These are phyloP conservation scores for Silurus asotus DNA, from an alignment of 2,113 vertebrate species.

Conservation along the genomic window DNA sequence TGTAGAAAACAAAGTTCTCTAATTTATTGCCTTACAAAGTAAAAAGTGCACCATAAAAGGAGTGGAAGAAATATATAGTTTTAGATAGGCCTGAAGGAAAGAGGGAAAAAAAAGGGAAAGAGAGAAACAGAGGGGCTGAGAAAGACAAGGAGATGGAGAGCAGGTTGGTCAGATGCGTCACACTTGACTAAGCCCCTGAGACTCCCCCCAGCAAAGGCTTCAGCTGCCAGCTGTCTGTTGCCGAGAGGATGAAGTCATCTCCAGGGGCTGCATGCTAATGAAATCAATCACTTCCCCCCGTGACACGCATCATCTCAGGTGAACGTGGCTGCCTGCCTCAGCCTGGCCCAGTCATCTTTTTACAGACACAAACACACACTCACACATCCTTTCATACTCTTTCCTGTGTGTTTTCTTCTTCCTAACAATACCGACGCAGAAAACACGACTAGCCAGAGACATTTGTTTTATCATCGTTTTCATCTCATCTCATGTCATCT, in stretches of 20 bases:
- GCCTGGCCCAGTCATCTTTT: slow-evolving; percentile 40
- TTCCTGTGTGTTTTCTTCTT: slow-evolving; percentile 19
- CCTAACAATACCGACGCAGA: background rate
- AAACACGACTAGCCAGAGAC: background rate
- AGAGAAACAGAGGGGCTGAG: slow-evolving; percentile 25
- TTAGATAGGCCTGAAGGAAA: background rate
- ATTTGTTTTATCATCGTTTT: slow-evolving; percentile 19
- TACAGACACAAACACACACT: slow-evolving; percentile 24
- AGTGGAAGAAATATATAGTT: slow-evolving; percentile 29
- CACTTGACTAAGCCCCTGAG: slow-evolving; percentile 60
- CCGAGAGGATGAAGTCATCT: slow-evolving; percentile 66
- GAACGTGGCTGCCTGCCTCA: slow-evolving; percentile 47
- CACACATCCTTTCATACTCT: slow-evolving; percentile 48
- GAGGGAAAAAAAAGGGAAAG: background rate
- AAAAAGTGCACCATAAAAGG: background rate
- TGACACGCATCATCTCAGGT: slow-evolving; percentile 62
- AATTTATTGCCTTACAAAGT: slow-evolving; percentile 34
- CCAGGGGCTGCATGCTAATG: slow-evolving; percentile 62
- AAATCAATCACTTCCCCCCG: slow-evolving; percentile 64
- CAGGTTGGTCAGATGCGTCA: slow-evolving; percentile 54
- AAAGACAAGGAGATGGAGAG: slow-evolving; percentile 32
- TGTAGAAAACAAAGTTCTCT: slow-evolving; percentile 35
- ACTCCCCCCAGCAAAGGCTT: slow-evolving; percentile 56
- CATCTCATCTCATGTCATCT: slow-evolving; percentile 2
- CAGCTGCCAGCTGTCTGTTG: slow-evolving; percentile 66